Conservation (phyloP, 2,113 vertebrate species). For the Lagenorhynchus albirostris region DNA sequence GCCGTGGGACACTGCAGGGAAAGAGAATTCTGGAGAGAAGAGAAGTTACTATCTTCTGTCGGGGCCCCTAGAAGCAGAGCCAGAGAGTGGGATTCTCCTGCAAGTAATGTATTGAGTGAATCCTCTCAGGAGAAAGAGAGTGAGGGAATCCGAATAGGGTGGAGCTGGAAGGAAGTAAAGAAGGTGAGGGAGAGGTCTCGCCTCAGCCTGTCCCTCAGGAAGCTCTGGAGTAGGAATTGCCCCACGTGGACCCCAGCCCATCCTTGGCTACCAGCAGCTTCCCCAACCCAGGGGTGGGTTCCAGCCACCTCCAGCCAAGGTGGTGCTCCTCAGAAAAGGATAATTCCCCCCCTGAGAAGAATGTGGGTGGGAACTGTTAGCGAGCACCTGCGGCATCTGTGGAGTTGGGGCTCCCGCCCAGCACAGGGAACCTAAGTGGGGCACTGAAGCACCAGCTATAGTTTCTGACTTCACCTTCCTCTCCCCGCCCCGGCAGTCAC, state of each 20-base stretch:
- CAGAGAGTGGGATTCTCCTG: not conserved
- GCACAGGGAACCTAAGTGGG: not conserved
- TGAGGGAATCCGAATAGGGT: not conserved
- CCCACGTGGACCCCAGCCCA: fast-evolving
- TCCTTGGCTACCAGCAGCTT: not conserved
- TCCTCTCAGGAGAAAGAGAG: not conserved
- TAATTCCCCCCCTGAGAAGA: not conserved
- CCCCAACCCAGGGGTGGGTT: not conserved
- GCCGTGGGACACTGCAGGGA: not conserved
- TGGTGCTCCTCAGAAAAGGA: not conserved
- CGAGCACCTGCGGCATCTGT: fast-evolving
- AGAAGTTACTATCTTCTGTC: not conserved
- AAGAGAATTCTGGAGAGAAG: not conserved
- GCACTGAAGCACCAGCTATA: not conserved
- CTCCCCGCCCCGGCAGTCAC: not conserved
- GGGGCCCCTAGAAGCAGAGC: not conserved
- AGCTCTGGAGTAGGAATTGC: not conserved
- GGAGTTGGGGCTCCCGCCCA: not conserved
- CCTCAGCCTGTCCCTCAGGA: not conserved
- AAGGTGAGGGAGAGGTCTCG: fast-evolving
- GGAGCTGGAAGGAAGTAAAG: not conserved
- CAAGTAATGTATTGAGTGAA: not conserved
- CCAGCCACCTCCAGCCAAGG: not conserved
- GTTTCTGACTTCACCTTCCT: not conserved
- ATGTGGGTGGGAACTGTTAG: not conserved